Conservation (phyloP, 92 coral and sea anemone species). For the Actinostola sp. region DNA sequence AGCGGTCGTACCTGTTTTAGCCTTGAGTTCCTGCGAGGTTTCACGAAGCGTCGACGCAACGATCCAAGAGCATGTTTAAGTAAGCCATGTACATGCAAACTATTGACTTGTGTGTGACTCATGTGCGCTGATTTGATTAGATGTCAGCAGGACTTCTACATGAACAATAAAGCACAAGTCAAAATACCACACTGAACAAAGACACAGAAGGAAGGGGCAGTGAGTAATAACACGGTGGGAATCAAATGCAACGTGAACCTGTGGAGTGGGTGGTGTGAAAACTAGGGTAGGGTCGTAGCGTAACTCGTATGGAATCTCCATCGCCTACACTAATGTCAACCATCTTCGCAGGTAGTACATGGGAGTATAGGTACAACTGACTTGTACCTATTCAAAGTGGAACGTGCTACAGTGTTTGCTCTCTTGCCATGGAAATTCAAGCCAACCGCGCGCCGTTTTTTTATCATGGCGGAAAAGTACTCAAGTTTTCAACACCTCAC, state of each 20-base stretch:
- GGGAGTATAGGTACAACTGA: no score
- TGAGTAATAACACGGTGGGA: slow-evolving; percentile 14
- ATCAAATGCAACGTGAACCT: background rate
- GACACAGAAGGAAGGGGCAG: background rate
- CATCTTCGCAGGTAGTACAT: no score
- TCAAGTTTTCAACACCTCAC: no score
- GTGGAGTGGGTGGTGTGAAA: background rate
- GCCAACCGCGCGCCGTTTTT: no score
- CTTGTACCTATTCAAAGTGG: no score
- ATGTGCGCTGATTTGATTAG: slow-evolving; percentile 24
- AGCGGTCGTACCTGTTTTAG: background rate
- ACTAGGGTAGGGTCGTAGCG: slow-evolving; percentile 1
- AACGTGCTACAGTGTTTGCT: no score
- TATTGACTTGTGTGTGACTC: slow-evolving; percentile 1
- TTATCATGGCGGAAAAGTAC: no score
- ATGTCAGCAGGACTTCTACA: slow-evolving; percentile 21
- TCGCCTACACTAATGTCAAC: background rate
- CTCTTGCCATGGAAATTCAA: no score
- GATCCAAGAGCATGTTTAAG: slow-evolving; percentile 10
- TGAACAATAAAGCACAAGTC: slow-evolving; percentile 26
- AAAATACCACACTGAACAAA: slow-evolving; percentile 8
- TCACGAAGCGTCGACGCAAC: background rate
- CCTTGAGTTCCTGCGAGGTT: background rate
- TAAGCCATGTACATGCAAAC: background rate
- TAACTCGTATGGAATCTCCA: background rate